These are phyloP conservation scores for Drosophila cracens DNA, from an alignment of 2,888 invertebrate species.

Conservation along the genomic window DNA sequence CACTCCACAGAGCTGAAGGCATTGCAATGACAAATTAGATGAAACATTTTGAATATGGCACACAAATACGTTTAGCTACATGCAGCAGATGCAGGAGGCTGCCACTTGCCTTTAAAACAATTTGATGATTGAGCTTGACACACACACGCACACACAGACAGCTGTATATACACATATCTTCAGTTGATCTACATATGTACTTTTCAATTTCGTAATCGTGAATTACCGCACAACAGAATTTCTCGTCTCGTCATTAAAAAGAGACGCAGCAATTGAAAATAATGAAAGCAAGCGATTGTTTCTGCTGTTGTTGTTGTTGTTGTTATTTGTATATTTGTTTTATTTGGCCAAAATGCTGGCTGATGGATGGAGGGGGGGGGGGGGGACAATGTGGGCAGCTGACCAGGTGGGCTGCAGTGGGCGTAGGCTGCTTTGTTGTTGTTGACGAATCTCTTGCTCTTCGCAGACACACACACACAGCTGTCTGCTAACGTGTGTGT, in stretches of 20 bases:
- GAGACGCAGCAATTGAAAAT: slow-evolving; percentile 50
- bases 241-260: slow-evolving; percentile 65
- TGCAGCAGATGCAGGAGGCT: slow-evolving; percentile 23
- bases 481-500: slow-evolving; percentile 6
- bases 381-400: slow-evolving; percentile 22
- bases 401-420: slow-evolving; percentile 42
- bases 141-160: slow-evolving; percentile 29
- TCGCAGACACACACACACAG: slow-evolving; percentile 4
- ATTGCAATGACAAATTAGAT: slow-evolving; percentile 22
- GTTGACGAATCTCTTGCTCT: slow-evolving; percentile 49
- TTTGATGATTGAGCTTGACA: slow-evolving; percentile 72
- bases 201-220: slow-evolving; percentile 69
- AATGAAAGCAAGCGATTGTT: slow-evolving; percentile 57
- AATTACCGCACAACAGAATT: slow-evolving; percentile 74
- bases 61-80: neutral
- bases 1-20: neutral
- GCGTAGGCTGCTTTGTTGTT: slow-evolving; percentile 55
- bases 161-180: neutral
- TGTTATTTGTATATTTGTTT: slow-evolving; percentile 49
- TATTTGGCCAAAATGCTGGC: slow-evolving; percentile 49
- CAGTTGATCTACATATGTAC: slow-evolving; percentile 55
- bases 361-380: slow-evolving; percentile 29
- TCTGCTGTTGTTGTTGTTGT: slow-evolving; percentile 16
- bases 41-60: slow-evolving; percentile 29
- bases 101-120: slow-evolving; percentile 43